Evolutionary conservation across 2,797 vertebrate genomes (phyloP).

Genomic region (Manis javanica): DNA sequence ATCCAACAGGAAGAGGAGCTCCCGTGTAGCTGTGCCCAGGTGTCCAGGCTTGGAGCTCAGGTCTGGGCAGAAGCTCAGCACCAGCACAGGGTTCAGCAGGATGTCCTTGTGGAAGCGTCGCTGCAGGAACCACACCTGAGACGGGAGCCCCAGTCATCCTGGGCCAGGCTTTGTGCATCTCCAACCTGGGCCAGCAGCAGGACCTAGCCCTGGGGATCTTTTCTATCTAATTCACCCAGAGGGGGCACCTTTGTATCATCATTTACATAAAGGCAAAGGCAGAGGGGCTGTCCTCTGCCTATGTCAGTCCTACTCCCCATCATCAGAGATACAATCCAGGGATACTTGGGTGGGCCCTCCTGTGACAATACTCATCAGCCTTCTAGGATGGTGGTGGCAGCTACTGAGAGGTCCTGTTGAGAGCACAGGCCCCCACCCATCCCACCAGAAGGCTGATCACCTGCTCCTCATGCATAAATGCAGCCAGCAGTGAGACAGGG

Average conservation of each 20-base stretch:
- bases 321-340: background rate
- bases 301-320: background rate
- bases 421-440: background rate
- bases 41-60: conserved; percentile 87
- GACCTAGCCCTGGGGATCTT: background rate
- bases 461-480: background rate
- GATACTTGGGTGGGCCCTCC: background rate
- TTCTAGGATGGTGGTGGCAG: background rate
- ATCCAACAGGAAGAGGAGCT: conserved; percentile 94
- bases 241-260: background rate
- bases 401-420: background rate
- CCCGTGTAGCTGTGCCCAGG: conserved; percentile 92
- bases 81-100: conserved; percentile 94
- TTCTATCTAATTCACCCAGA: background rate
- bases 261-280: background rate
- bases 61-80: conserved; percentile 97
- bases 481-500: background rate
- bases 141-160: background rate
- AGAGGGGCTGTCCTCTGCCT: background rate
- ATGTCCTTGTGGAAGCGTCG: conserved; percentile 98
- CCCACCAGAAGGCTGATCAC: background rate
- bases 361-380: background rate
- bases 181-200: background rate
- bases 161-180: background rate
- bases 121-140: conserved; percentile 94